Evolutionary conservation across 1,140 invertebrate species (phyloP).

Genomic region (Pseudachorutes palmiensis): DNA sequence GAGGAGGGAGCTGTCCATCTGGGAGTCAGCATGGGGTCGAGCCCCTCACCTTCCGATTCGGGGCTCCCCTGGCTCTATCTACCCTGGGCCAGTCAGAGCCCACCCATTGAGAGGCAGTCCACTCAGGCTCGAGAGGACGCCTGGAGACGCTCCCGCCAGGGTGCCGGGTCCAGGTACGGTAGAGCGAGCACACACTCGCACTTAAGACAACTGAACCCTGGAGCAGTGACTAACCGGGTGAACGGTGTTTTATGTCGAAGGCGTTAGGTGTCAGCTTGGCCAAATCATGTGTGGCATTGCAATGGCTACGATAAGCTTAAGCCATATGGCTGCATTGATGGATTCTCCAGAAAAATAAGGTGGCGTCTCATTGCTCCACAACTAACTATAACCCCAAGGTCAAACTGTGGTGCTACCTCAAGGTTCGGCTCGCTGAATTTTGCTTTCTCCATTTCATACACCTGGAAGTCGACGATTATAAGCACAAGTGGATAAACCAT

Average conservation of each 20-base stretch:
- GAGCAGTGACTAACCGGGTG: not conserved
- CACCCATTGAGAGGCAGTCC: too few relatives aligned
- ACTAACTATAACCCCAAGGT: slow-evolving; percentile 39
- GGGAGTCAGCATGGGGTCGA: too few relatives aligned
- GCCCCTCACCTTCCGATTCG: too few relatives aligned
- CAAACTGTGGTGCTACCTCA: slow-evolving; percentile 37
- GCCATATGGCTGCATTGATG: slow-evolving; percentile 40
- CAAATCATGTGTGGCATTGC: slow-evolving; percentile 41
- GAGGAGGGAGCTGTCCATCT: too few relatives aligned
- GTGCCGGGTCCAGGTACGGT: too few relatives aligned
- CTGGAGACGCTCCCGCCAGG: too few relatives aligned
- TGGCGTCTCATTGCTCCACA: slow-evolving; percentile 37
- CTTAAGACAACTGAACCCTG: not conserved
- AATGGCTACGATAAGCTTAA: slow-evolving; percentile 42
- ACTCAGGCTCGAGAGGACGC: too few relatives aligned
- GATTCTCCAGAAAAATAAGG: slow-evolving; percentile 39
- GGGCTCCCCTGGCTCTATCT: too few relatives aligned
- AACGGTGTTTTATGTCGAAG: slow-evolving; percentile 19
- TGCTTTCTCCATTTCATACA: not conserved
- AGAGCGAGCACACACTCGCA: not conserved
- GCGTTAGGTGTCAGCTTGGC: slow-evolving; percentile 34
- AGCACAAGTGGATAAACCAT: not conserved
- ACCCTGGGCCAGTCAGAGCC: too few relatives aligned
- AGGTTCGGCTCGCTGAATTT: slow-evolving; percentile 8
- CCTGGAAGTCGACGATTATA: not conserved